phyloP scores from a whole-genome alignment of 2,888 invertebrate species.

The Oscheius sp. region DNA sequence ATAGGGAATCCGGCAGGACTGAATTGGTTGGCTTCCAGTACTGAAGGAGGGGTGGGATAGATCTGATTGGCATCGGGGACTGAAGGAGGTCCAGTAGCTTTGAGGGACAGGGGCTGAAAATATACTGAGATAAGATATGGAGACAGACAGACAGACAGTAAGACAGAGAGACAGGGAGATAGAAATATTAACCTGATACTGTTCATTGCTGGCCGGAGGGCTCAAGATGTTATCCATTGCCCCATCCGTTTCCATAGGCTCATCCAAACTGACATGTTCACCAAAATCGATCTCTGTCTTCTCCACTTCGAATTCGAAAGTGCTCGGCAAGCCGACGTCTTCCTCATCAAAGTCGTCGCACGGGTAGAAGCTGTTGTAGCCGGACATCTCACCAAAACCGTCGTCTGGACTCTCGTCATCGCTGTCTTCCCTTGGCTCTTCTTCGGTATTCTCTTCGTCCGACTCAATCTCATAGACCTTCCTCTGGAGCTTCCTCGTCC shows the following conservation, averaged over 20 bases:
- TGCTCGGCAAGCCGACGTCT: not conserved
- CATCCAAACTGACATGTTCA: not conserved
- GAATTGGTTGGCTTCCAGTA: constrained; percentile 47
- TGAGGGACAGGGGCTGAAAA: constrained; percentile 13
- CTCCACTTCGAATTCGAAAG: not conserved
- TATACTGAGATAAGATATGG: not conserved
- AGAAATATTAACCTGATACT: not conserved
- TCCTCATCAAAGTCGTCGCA: constrained; percentile 12
- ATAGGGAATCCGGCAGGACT: constrained; percentile 43
- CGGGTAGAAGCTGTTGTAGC: not conserved
- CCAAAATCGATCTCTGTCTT: not conserved
- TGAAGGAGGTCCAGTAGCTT: constrained; percentile 44
- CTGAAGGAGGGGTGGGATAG: constrained; percentile 72
- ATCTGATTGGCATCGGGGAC: constrained; percentile 60
- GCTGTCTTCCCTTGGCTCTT: not conserved
- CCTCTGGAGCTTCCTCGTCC: constrained; percentile 1
- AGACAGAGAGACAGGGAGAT: too few relatives aligned
- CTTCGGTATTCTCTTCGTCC: constrained; percentile 3
- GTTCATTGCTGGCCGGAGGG: constrained; percentile 68
- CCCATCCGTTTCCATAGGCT: constrained; percentile 31
- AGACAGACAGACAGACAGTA: too few relatives aligned
- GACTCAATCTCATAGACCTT: not conserved
- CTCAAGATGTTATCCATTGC: constrained; percentile 57
- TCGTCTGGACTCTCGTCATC: not conserved
- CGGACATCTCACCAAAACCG: not conserved